Percentiles rank a stretch among this genome's conserved stretches.
Evolutionary conservation across 2,888 invertebrate genomes (phyloP).

Genomic region (Andrena camellia): DNA sequence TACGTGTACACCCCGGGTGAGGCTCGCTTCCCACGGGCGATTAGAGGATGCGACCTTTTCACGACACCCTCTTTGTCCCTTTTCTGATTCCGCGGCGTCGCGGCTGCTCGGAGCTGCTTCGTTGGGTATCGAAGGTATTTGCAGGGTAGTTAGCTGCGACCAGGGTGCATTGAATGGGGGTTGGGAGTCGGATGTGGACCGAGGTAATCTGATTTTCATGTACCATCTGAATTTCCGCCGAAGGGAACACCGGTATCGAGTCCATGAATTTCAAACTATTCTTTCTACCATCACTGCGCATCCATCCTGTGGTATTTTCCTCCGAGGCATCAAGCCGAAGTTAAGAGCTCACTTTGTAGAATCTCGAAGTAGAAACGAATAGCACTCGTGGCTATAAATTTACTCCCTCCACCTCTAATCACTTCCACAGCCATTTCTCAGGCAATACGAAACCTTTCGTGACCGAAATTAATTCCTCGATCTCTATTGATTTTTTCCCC

Average conservation of each 20-base stretch:
- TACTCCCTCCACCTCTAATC: not conserved
- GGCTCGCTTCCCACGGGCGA: conserved; percentile 53
- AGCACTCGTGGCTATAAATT: conserved; percentile 20
- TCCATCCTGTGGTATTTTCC: too few relatives aligned
- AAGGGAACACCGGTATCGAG: too few relatives aligned
- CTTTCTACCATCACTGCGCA: too few relatives aligned
- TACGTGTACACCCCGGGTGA: conserved; percentile 5
- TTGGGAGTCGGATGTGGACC: too few relatives aligned
- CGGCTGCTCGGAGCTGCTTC: not conserved
- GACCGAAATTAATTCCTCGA: conserved; percentile 40
- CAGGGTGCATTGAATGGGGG: too few relatives aligned
- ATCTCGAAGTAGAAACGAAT: not conserved
- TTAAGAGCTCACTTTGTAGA: not conserved
- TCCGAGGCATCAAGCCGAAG: not conserved
- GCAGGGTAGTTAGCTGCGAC: too few relatives aligned
- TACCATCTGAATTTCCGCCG: too few relatives aligned
- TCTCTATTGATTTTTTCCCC: conserved; percentile 13
- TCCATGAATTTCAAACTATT: too few relatives aligned
- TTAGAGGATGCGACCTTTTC: conserved; percentile 39
- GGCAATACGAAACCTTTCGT: conserved; percentile 19
- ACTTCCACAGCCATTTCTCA: conserved; percentile 3
- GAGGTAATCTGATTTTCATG: too few relatives aligned
- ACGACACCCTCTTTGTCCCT: not conserved
- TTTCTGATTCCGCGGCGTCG: not conserved
- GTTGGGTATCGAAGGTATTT: not conserved